phyloP scores from a whole-genome alignment of 2,888 invertebrate species.

The Idaea straminata region DNA sequence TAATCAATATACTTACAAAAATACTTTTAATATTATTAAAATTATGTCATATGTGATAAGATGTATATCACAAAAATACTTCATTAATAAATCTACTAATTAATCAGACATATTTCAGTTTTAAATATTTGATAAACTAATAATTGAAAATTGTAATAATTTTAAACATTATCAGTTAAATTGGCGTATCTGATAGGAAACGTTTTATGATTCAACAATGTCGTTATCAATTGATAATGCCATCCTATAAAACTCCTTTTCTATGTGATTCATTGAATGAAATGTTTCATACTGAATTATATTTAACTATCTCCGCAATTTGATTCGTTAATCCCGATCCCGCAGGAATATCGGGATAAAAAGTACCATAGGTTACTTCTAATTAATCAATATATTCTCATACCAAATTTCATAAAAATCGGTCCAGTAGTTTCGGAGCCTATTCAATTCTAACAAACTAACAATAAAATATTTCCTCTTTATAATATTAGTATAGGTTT shows the following conservation, averaged over 20 bases:
- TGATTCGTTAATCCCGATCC: no score
- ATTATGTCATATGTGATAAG: neutral
- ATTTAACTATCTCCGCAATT: no score
- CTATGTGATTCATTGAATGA: neutral
- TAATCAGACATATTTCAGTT: neutral
- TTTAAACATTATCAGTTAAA: neutral
- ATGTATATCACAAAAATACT: neutral
- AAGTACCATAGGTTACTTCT: no score
- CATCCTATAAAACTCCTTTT: neutral
- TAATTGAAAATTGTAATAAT: neutral
- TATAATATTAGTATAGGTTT: no score
- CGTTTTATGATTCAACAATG: neutral
- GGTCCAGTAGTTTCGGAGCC: no score
- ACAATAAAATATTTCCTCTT: no score
- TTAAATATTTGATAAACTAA: neutral
- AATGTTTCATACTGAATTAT: neutral
- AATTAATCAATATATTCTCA: no score
- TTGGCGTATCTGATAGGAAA: neutral
- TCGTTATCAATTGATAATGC: constrained; percentile 1
- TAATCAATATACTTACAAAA: no score
- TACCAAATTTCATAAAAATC: no score
- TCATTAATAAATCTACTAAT: neutral
- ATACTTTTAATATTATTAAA: neutral
- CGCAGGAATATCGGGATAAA: no score
- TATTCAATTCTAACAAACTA: no score